Conservation (phyloP, 2,797 vertebrate species). For the Xiphophorus birchmanni region DNA sequence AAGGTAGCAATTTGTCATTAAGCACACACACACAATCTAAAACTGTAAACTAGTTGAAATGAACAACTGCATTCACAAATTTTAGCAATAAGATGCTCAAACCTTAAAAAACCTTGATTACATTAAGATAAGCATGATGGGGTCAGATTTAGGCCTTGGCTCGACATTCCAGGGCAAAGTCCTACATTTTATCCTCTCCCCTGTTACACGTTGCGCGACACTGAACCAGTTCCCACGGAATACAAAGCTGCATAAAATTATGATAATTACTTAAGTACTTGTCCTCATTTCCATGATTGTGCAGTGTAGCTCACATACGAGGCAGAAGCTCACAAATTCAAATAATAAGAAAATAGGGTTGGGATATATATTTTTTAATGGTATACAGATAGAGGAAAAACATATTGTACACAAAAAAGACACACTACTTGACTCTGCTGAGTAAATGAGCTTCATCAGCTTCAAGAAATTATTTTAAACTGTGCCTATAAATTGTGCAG, state of each 20-base stretch:
- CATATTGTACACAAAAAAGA: neutral
- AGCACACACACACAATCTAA: slow-evolving; percentile 12
- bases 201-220: slow-evolving; percentile 71
- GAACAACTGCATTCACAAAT: slow-evolving; percentile 15
- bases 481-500: slow-evolving; percentile 21
- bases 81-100: neutral
- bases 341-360: slow-evolving; percentile 52
- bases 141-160: slow-evolving; percentile 83
- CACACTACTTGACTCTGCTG: slow-evolving; percentile 8
- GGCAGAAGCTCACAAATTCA: slow-evolving; percentile 56
- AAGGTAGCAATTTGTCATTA: slow-evolving; percentile 23
- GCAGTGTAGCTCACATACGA: slow-evolving; percentile 48
- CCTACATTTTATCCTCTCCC: slow-evolving; percentile 79
- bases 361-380: slow-evolving; percentile 20
- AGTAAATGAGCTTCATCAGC: slow-evolving; percentile 3
- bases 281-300: slow-evolving; percentile 80
- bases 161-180: slow-evolving; percentile 80
- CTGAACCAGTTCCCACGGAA: slow-evolving; percentile 81
- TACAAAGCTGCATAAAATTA: slow-evolving; percentile 83
- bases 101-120: slow-evolving; percentile 75
- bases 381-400: slow-evolving; percentile 5
- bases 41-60: slow-evolving; percentile 12
- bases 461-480: slow-evolving; percentile 29
- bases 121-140: slow-evolving; percentile 76
- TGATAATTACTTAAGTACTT: slow-evolving; percentile 82